Percentiles rank a stretch among this genome's conserved stretches.
phyloP scores from a whole-genome alignment of 2,888 invertebrate species.

The Zaprionus obscuricornis region DNA sequence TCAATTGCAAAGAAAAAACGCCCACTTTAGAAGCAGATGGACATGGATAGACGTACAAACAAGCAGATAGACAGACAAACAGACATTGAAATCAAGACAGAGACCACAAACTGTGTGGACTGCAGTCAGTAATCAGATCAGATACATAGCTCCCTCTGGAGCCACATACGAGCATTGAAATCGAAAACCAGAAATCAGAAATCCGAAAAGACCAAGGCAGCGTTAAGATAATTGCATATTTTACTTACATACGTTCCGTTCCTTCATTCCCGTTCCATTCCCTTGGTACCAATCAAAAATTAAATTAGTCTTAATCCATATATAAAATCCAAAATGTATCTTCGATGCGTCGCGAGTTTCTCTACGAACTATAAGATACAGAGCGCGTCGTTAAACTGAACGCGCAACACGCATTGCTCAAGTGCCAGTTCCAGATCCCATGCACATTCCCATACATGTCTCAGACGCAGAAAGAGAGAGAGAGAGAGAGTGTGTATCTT shows the following conservation, averaged over 20 bases:
- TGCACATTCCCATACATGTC: slow-evolving; percentile 48
- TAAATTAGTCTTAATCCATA: slow-evolving; percentile 72
- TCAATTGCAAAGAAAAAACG: slow-evolving; percentile 57
- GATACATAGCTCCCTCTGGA: too few relatives aligned
- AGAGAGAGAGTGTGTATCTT: slow-evolving; percentile 23
- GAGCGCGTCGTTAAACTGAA: slow-evolving; percentile 65
- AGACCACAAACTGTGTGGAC: slow-evolving; percentile 19
- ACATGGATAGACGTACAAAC: background rate
- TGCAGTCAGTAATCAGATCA: too few relatives aligned
- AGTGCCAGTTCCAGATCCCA: slow-evolving; percentile 33
- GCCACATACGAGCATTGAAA: background rate
- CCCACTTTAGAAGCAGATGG: slow-evolving; percentile 47
- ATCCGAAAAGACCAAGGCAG: slow-evolving; percentile 46
- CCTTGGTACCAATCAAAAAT: slow-evolving; percentile 64
- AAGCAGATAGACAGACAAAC: slow-evolving; percentile 35
- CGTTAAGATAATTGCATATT: slow-evolving; percentile 57
- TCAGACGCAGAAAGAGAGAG: slow-evolving; percentile 35
- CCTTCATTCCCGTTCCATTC: slow-evolving; percentile 19
- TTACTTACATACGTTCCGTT: slow-evolving; percentile 61
- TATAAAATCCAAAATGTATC: slow-evolving; percentile 20
- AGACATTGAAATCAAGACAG: slow-evolving; percentile 23
- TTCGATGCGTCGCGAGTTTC: slow-evolving; percentile 5
- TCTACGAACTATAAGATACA: slow-evolving; percentile 65
- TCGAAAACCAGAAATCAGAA: slow-evolving; percentile 21
- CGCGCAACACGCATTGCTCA: slow-evolving; percentile 6